Evolutionary conservation across 2,797 vertebrate species (phyloP).

Genomic region (Heliangelus exortis): DNA sequence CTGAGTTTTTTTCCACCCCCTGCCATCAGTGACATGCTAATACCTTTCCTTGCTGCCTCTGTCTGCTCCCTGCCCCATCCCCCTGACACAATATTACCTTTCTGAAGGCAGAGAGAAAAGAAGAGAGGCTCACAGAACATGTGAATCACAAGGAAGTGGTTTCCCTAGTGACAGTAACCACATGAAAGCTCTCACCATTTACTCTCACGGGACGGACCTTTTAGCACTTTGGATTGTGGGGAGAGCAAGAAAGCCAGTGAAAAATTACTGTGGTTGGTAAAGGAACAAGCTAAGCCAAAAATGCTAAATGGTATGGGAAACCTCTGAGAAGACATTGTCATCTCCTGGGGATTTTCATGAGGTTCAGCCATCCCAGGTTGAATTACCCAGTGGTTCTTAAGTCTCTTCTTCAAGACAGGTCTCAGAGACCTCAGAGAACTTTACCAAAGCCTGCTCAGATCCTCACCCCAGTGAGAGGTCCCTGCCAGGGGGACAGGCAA

Average conservation of each 20-base stretch:
- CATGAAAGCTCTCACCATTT: conserved; percentile 65
- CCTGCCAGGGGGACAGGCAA: background rate
- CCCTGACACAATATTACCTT: background rate
- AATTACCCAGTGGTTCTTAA: background rate
- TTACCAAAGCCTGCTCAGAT: background rate
- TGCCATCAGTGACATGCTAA: background rate
- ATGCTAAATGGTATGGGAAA: background rate
- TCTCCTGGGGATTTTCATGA: background rate
- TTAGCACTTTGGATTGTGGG: conserved; percentile 63
- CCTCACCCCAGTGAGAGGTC: rapidly evolving
- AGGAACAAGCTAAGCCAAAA: background rate
- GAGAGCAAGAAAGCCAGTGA: conserved; percentile 28
- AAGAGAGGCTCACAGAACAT: conserved; percentile 52
- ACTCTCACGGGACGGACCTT: conserved; percentile 68
- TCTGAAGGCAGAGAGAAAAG: conserved; percentile 15
- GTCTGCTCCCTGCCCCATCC: conserved; percentile 26
- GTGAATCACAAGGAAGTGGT: conserved; percentile 70
- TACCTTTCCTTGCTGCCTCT: background rate
- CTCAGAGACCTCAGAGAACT: background rate
- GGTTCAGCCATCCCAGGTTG: background rate
- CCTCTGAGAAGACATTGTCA: background rate
- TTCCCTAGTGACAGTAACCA: conserved; percentile 71
- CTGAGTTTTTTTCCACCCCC: background rate
- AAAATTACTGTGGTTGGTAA: conserved; percentile 18
- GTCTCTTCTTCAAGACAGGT: background rate